A percentile compares a stretch with the other conserved stretches of the same genome.
Evolutionary conservation across 2,888 invertebrate species (phyloP).

Genomic region (Eurytoma californica): DNA sequence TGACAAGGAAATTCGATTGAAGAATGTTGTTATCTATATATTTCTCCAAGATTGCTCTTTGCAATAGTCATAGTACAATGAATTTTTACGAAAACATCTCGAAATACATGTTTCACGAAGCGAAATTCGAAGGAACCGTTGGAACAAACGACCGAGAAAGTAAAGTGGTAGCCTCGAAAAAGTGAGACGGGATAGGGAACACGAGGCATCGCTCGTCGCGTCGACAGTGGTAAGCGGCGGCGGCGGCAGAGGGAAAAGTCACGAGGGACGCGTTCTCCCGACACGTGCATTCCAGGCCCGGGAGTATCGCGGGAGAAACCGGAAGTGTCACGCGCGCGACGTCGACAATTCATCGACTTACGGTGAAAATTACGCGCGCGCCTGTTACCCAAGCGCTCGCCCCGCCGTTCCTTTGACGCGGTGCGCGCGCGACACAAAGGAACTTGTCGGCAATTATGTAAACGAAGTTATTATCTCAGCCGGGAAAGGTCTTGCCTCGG

Average conservation of each 20-base stretch:
- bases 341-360: background rate
- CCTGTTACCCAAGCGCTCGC: background rate
- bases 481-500: background rate
- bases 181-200: background rate
- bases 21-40: no score
- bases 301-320: background rate
- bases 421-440: background rate
- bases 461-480: slow-evolving; percentile 43
- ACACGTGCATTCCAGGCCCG: background rate
- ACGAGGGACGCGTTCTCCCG: background rate
- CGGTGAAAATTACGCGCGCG: background rate
- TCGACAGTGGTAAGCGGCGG: background rate
- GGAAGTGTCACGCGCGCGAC: slow-evolving; percentile 24
- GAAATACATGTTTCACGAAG: no score
- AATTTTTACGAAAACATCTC: no score
- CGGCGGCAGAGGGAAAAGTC: slow-evolving; percentile 2
- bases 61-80: no score
- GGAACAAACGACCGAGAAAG: background rate
- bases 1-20: no score
- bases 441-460: slow-evolving; percentile 40
- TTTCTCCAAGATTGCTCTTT: no score
- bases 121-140: no score
- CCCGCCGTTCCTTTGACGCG: slow-evolving; percentile 15
- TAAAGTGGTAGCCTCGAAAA: background rate
- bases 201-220: background rate